phyloP scores from a whole-genome alignment of 2,113 vertebrate species.

The Hippocampus guttulatus region DNA sequence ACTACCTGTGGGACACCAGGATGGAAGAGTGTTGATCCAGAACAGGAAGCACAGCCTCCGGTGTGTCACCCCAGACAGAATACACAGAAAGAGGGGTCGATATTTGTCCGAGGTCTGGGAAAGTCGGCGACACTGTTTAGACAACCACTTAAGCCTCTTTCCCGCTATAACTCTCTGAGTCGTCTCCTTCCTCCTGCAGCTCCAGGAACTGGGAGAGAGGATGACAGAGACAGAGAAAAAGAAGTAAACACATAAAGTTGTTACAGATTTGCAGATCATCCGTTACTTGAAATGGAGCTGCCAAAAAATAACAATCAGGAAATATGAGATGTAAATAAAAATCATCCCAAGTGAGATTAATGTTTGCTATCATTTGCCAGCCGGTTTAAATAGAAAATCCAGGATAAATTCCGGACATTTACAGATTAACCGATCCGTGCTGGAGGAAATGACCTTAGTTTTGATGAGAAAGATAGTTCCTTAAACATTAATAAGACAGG shows the following conservation, averaged over 20 bases:
- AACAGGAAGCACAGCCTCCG: slow-evolving; percentile 48
- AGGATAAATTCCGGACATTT: slow-evolving; percentile 22
- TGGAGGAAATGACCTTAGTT: slow-evolving; percentile 28
- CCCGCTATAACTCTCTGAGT: slow-evolving; percentile 50
- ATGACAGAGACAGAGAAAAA: slow-evolving; percentile 7
- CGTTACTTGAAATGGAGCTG: slow-evolving; percentile 17
- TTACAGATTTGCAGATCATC: slow-evolving; percentile 7
- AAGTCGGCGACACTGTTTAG: slow-evolving; percentile 63
- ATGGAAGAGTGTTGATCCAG: slow-evolving; percentile 2
- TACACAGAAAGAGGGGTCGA: slow-evolving; percentile 37
- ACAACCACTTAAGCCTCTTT: slow-evolving; percentile 54
- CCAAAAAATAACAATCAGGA: background rate
- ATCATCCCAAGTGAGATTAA: background rate
- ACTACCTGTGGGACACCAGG: slow-evolving; percentile 13
- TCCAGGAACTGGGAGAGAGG: slow-evolving; percentile 13
- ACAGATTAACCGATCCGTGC: slow-evolving; percentile 16
- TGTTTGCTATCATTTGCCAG: slow-evolving; percentile 20
- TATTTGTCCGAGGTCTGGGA: slow-evolving; percentile 37
- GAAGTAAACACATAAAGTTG: slow-evolving; percentile 16
- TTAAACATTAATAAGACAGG: slow-evolving; percentile 45
- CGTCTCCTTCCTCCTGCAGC: slow-evolving; percentile 19
- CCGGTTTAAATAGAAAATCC: slow-evolving; percentile 23
- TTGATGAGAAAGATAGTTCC: slow-evolving; percentile 31
- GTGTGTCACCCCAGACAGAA: slow-evolving; percentile 47
- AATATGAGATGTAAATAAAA: background rate